Base-by-base conservation (phyloP, 2,113 vertebrate species). In the Columbina picui region DNA sequence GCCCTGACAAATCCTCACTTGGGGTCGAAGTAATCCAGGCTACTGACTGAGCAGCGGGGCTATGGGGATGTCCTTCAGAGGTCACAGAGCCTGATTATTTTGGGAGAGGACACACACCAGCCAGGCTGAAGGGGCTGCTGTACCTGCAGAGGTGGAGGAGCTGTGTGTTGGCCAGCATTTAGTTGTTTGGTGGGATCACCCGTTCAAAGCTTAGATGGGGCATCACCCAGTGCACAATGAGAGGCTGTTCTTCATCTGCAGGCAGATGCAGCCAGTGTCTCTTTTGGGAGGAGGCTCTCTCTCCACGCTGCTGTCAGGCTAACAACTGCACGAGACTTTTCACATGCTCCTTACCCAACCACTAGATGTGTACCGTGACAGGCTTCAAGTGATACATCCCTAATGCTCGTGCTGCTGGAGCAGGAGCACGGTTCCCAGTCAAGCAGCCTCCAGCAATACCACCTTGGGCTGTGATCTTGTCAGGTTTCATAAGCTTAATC, bases 401-500 rank as follows among this genome's bases (percentile, higher is more conserved):
- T 70, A 56, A 75, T 3, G 34, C 60, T 70, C 5, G 1, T 43
- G 70, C 82, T 10, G 70, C 67, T 93, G 56, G 61, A 50, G 43
- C n/a, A 9, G 60, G 59, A 95, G 77, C 41, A 9, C 0, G 1
- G 90, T 70, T 94, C 83, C 79, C 56, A 93, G 71, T 43, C 36
- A 85, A 69, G 90, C 74, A 93, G 93, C 96, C 94, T 95, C 83
- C 83, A 92, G 96, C 88, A 79, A 83, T 89, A 96, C 55, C 67
- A 89, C 95, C 90, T 80, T 82, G 73, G 93, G 85, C 91, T 95
- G 80, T 94, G 95, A 95, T 93, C 84, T 75, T 96, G 95, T 96
- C 95, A 93, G 83, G 79, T 96, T 88, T 71, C 79, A 81, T 95
- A 78, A 93, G 47, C 84, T 82, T 95, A 75, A 95, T 81, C 93